Base-by-base conservation (phyloP, 2,888 invertebrate genomes). In the Eucera pruinosa region DNA sequence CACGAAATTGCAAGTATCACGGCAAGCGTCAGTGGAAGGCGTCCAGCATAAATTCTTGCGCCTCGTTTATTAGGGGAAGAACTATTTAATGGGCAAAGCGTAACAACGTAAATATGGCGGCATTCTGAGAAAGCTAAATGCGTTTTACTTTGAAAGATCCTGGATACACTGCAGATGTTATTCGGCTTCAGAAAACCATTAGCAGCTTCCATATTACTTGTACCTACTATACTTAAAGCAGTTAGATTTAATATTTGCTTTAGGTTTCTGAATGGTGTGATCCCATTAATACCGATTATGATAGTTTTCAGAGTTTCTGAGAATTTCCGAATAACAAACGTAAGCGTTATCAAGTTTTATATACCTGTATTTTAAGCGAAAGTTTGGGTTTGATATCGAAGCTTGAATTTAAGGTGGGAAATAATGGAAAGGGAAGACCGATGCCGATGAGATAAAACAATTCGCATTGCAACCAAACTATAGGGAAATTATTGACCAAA, bases 21-120 rank as follows among this genome's bases (percentile, higher is more conserved):
- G 15, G 13, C 33, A n/a, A 11, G 23, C 23, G 30, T 62, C 48
- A 36, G 48, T 48, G 62, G 36, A 62, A 62, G 18, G 13, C n/a
- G 48, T 62, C 61, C 61, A 62, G 61, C 36, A 15, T 6, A 13
- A 50, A 62, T 50, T 62, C 48, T 48, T 50, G 25, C 48, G 23
- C 25, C 33, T 62, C 61, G 61, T 62, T 62, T 36, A 25, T 50
- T 13, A 25, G 36, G 36, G 62, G 36, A 36, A 20, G 45, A 25
- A 50, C 36, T 47, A 36, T 13, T 61, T 61, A 23, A 33, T 23
- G 47, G 47, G 15, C 2, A 33, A 33, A 33, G n/a, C 33, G 47
- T 47, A 33, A n/a, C n/a, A n/a, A 47, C 61, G 47, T 23, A 33
- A 61, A 61, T 61, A 61, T 2, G 20, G 33, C 6, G 13, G 18